Evolutionary conservation across 2,888 invertebrate genomes (phyloP).

Genomic region (Amiota minor): DNA sequence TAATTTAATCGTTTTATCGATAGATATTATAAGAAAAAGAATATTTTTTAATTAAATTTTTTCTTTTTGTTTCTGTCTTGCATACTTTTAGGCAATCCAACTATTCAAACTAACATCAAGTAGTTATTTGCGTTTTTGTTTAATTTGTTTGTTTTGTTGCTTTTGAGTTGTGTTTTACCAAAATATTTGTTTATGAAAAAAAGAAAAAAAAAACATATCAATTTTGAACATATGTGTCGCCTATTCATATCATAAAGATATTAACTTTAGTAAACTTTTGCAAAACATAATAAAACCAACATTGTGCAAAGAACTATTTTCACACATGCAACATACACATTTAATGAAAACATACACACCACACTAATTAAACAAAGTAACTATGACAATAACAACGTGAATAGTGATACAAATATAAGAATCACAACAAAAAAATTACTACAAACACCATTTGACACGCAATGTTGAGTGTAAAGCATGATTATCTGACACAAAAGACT

Average conservation of each 20-base stretch:
- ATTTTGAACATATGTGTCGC: constrained; percentile 27
- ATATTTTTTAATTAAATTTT: constrained; percentile 47
- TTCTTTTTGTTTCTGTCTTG: constrained; percentile 57
- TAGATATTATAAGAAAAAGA: constrained; percentile 31
- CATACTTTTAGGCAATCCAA: constrained; percentile 71
- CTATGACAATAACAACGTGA: constrained; percentile 34
- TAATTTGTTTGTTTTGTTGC: constrained; percentile 51
- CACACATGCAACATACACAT: constrained; percentile 31
- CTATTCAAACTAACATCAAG: constrained; percentile 73
- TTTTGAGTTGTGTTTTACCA: constrained; percentile 44
- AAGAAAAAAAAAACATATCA: constrained; percentile 18
- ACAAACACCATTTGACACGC: constrained; percentile 34
- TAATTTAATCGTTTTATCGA: constrained; percentile 3
- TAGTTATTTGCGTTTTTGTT: constrained; percentile 59
- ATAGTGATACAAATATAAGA: constrained; percentile 11
- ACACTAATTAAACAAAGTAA: constrained; percentile 19
- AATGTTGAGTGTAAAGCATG: constrained; percentile 36
- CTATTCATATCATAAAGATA: constrained; percentile 24
- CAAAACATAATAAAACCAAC: constrained; percentile 27
- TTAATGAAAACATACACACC: constrained; percentile 41
- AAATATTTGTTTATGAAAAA: constrained; percentile 45
- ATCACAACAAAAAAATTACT: constrained; percentile 28
- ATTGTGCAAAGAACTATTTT: constrained; percentile 36
- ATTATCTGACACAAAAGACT: constrained; percentile 26
- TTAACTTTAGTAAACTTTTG: constrained; percentile 11